These are phyloP conservation scores for Caenorhabditis brenneri DNA, from an alignment of 1,140 invertebrate genomes.

Conservation along the genomic window DNA sequence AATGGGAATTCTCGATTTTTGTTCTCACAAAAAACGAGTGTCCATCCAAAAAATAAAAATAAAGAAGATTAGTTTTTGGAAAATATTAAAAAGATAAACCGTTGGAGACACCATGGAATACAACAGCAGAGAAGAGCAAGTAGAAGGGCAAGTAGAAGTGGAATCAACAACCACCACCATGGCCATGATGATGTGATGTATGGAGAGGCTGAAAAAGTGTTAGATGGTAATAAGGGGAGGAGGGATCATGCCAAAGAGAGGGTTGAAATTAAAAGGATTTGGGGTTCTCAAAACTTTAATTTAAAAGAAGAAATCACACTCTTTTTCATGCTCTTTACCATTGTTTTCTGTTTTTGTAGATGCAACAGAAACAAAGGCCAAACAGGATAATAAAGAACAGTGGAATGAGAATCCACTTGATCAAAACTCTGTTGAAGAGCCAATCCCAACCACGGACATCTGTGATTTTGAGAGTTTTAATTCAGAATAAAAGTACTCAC, in stretches of 20 bases:
- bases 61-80: background rate
- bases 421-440: background rate
- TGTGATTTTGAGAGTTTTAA: background rate
- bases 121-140: constrained; percentile 67
- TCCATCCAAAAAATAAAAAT: background rate
- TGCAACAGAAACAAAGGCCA: background rate
- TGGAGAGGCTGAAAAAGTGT: constrained; percentile 64
- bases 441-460: constrained; percentile 15
- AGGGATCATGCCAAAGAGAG: background rate
- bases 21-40: background rate
- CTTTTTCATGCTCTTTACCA: background rate
- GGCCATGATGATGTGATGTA: constrained; percentile 68
- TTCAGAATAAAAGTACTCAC: background rate
- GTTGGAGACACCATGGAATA: constrained; percentile 64
- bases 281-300: background rate
- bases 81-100: constrained; percentile 54
- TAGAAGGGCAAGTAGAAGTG: constrained; percentile 67
- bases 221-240: constrained; percentile 6
- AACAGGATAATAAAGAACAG: constrained; percentile 41
- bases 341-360: background rate
- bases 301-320: constrained; percentile 13
- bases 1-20: no score
- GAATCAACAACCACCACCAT: constrained; percentile 70
- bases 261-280: background rate
- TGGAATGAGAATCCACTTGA: constrained; percentile 43